Evolutionary conservation across 1,140 invertebrate species (phyloP), one percentile per base, ranked within the genome.

Genomic region (Anastrepha obliqua): DNA sequence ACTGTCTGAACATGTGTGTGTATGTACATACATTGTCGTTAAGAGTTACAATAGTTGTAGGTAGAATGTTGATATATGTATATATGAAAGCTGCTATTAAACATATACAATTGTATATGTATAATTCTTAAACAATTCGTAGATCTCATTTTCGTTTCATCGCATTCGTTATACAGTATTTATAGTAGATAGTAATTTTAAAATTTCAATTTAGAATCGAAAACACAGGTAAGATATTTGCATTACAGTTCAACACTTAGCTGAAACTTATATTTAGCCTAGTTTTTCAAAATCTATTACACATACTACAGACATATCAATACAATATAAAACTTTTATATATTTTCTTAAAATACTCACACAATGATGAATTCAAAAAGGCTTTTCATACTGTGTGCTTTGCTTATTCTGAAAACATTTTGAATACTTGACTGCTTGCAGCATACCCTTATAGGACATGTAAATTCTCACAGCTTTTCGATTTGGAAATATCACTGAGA

Each of bases 381-480:
- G 29, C 17, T 74, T 47, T 74, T 44, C 60, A 62, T 62, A 62
- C 15, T 15, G 9, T 17, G 9, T 15, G 4, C 13, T 62, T 78
- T 20, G 15, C 11, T 42, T 67, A 20, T 9, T 70, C 29, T 70
- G 29, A 20, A 42, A 44, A 17, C 13, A 44, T 44, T 15, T 70
- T 44, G 3, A 74, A 15, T 47, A 74, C 44, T 29, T 42, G 9
- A 51, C 17, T 55, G 2, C 17, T 4, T 58, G 44, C 8, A 81
- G 47, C 20, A n/a, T 2, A 81, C 20, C 42, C 58, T 95, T 96
- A 98, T 85, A 98, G 95, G 87, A 98, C 97, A 92, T 98, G 97
- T 85, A 98, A 94, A 93, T 98, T 98, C 93, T 98, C 97, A 92
- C 97, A 98, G 85, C 97, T 98, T 91, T 98, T 98, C 20, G 97